A percentile compares a stretch with the other conserved stretches of the same genome.
Evolutionary conservation across 1,140 invertebrate genomes (phyloP).

Genomic region (honey bee (Apis mellifera)): Amel_HAv3.1 CM009932.2:9860001-9860500

Average conservation of each 20-base stretch:
- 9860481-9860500: constrained; percentile 9
- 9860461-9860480: not conserved
- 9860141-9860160: too few species aligned
- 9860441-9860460: not conserved
- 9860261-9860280: not conserved
- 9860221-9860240: not conserved
- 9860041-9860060: not conserved
- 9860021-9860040: not conserved
- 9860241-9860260: not conserved
- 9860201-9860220: not conserved
- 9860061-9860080: too few species aligned
- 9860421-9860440: not conserved
- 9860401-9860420: not conserved
- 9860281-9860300: constrained; percentile 14
- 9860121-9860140: too few species aligned
- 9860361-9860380: not conserved
- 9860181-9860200: too few species aligned
- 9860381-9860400: too few species aligned
- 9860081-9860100: not conserved
- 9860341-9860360: not conserved
- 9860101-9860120: too few species aligned
- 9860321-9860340: constrained; percentile 4
- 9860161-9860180: too few species aligned
- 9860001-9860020: not conserved
- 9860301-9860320: not conserved